These are phyloP conservation scores for Azorinus chamasolen DNA, from an alignment of 2,888 invertebrate species.

Conservation along the genomic window DNA sequence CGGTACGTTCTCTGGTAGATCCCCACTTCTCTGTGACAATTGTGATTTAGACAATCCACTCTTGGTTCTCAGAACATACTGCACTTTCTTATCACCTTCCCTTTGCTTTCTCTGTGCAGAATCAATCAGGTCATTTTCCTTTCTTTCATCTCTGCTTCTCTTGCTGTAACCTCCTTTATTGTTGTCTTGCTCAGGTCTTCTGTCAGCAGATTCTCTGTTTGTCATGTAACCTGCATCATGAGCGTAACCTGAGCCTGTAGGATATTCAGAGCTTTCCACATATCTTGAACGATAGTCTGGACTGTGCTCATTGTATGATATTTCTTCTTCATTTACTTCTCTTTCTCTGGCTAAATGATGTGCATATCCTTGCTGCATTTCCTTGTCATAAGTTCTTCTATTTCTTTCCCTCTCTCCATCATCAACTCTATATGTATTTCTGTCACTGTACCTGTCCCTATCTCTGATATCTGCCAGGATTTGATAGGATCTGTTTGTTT, in stretches of 20 bases:
- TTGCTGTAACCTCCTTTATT: too few relatives aligned
- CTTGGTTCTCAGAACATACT: constrained; percentile 55
- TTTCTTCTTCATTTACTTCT: not conserved
- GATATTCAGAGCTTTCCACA: too few relatives aligned
- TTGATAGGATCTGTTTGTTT: constrained; percentile 21
- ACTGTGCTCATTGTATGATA: too few relatives aligned
- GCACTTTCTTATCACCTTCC: constrained; percentile 46
- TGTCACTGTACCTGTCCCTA: constrained; percentile 20
- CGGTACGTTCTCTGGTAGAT: constrained; percentile 40
- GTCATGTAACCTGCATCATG: too few relatives aligned
- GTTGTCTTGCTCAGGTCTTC: too few relatives aligned
- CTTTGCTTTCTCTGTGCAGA: not conserved
- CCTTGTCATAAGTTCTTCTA: constrained; percentile 11
- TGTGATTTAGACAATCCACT: constrained; percentile 21
- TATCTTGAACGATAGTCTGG: too few relatives aligned
- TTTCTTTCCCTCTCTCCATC: constrained; percentile 6
- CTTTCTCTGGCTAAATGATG: not conserved
- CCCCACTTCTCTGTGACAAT: constrained; percentile 28
- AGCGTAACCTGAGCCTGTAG: too few relatives aligned
- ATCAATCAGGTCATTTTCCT: too few relatives aligned
- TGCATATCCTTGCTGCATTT: not conserved
- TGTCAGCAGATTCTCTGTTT: too few relatives aligned
- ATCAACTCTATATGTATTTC: constrained; percentile 6
- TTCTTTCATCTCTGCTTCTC: too few relatives aligned
- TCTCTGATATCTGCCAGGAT: constrained; percentile 11